Conservation (phyloP, 1,140 invertebrate genomes). For the Papilio dardanus region DNA sequence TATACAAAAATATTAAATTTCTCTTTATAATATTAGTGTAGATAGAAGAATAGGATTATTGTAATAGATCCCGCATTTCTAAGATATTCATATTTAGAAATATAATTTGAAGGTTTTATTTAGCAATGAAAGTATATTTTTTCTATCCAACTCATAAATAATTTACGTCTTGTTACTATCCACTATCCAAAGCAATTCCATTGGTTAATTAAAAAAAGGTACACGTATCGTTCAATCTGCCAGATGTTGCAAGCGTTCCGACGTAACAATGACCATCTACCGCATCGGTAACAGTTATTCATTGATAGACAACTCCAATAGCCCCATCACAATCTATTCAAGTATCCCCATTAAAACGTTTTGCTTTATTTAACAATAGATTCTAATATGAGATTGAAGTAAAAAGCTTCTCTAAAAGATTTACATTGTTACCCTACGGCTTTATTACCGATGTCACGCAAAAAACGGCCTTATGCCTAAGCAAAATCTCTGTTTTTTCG, state of each 20-base stretch:
- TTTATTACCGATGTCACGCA: no score
- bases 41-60: no score
- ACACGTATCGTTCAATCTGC: conserved; percentile 6
- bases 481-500: no score
- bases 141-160: no score
- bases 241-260: conserved; percentile 23
- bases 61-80: no score
- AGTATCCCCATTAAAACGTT: conserved; percentile 7
- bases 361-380: conserved; percentile 28
- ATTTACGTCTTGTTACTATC: no score
- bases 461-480: no score
- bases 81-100: no score
- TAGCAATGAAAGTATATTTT: neutral
- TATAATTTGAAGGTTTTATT: no score
- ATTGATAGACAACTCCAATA: conserved; percentile 30
- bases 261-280: conserved; percentile 25
- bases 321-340: conserved; percentile 27
- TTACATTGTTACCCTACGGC: no score
- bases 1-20: no score
- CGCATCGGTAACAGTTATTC: conserved; percentile 28
- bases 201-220: conserved; percentile 4
- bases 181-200: neutral
- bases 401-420: neutral
- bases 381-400: neutral
- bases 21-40: no score